These are phyloP conservation scores for Poeciliopsis turneri DNA, from an alignment of 2,797 vertebrate species.

Conservation along the genomic window DNA sequence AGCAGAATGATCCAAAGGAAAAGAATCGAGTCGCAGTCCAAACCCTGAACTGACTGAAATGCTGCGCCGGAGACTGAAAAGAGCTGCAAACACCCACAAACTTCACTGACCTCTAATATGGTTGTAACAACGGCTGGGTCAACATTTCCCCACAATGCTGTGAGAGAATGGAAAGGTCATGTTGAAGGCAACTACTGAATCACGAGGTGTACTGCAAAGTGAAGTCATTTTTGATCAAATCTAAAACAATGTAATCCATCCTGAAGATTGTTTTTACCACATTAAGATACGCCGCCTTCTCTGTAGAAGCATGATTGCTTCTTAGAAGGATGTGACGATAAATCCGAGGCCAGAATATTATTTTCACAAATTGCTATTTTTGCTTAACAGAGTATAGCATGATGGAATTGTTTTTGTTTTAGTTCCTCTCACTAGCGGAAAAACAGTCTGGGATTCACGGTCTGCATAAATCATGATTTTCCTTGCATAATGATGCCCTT, in stretches of 20 bases:
- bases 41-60: not conserved
- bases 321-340: not conserved
- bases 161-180: not conserved
- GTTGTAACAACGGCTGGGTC: not conserved
- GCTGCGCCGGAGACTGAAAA: not conserved
- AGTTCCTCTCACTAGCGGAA: not conserved
- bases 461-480: not conserved
- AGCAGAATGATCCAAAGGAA: not conserved
- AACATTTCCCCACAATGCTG: not conserved
- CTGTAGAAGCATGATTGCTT: not conserved
- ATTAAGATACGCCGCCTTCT: not conserved
- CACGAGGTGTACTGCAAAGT: not conserved
- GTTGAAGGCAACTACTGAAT: not conserved
- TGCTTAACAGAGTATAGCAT: not conserved
- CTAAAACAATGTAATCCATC: not conserved
- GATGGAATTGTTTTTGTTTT: not conserved
- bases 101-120: not conserved
- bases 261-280: not conserved
- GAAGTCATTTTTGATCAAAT: not conserved
- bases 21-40: not conserved
- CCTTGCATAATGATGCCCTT: conserved; percentile 1
- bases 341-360: not conserved
- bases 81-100: not conserved
- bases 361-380: not conserved
- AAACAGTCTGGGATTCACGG: not conserved